A percentile compares a stretch with the other conserved stretches of the same genome.
Conservation (phyloP, 2,113 vertebrate genomes). For the Vulpes vulpes region DNA sequence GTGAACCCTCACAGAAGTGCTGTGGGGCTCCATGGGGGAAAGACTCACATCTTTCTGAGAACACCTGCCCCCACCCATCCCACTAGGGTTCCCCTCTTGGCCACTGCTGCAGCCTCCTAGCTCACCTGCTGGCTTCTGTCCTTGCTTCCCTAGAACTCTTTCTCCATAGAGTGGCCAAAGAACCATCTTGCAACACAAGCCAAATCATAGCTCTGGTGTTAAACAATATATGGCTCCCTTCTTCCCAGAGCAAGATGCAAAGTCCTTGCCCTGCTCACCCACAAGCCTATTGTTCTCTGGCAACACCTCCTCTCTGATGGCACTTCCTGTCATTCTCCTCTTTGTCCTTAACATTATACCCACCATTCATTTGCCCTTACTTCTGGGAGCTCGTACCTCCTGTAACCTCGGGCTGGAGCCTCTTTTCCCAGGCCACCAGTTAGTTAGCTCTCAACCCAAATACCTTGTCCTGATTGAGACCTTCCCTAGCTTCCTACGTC, state of each 20-base stretch:
- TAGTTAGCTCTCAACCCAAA: background rate
- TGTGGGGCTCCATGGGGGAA: accelerated
- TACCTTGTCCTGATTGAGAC: background rate
- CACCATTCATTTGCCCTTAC: no score
- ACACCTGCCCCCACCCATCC: background rate
- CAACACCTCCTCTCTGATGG: no score
- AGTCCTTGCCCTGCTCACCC: accelerated
- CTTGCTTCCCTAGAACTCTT: accelerated
- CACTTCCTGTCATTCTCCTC: background rate
- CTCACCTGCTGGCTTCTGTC: background rate
- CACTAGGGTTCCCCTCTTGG: accelerated
- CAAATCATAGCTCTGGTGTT: accelerated
- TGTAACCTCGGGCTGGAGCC: background rate
- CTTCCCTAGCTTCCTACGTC: background rate
- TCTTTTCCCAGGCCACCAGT: background rate
- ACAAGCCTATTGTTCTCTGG: accelerated
- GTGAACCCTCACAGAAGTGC: accelerated
- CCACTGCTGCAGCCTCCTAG: background rate
- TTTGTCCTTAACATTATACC: accelerated
- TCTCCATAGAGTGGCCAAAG: background rate
- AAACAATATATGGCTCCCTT: accelerated
- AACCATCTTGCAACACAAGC: accelerated
- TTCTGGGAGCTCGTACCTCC: background rate
- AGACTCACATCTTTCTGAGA: background rate
- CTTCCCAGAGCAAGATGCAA: background rate